Evolutionary conservation across 1,140 invertebrate genomes (phyloP).

Genomic region (Eubasilissa regina): DNA sequence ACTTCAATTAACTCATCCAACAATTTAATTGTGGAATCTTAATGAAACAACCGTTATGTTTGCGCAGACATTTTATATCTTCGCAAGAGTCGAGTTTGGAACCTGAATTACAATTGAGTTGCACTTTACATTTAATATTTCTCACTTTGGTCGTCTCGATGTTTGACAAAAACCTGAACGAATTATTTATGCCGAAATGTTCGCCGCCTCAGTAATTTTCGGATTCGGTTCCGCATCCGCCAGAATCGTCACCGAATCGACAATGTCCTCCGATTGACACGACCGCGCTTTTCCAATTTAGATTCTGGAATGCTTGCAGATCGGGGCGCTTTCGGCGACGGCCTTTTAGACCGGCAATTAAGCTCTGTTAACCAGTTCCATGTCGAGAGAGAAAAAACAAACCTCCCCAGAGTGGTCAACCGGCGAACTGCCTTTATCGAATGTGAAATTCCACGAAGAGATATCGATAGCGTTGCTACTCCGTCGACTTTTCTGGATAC

Average conservation of each 20-base stretch:
- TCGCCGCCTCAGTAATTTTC: background rate
- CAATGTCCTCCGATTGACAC: constrained; percentile 27
- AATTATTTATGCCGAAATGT: no score
- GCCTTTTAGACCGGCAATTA: constrained; percentile 45
- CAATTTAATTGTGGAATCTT: background rate
- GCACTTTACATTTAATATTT: no score
- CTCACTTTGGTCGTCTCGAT: background rate
- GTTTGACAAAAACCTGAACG: no score
- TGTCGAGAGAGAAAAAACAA: constrained; percentile 19
- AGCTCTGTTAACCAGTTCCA: constrained; percentile 46
- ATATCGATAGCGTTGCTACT: constrained; percentile 34
- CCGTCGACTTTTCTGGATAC: background rate
- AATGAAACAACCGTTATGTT: constrained; percentile 1
- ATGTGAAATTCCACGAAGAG: constrained; percentile 37
- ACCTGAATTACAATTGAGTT: no score
- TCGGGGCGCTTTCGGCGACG: constrained; percentile 26
- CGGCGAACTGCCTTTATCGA: constrained; percentile 34
- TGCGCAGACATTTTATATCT: background rate
- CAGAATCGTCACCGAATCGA: constrained; percentile 14
- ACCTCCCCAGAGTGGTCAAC: constrained; percentile 21
- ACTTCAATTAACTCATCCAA: constrained; percentile 12
- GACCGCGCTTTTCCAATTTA: constrained; percentile 39
- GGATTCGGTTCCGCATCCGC: constrained; percentile 21
- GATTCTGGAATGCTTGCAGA: constrained; percentile 42
- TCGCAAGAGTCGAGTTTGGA: background rate